Conservation (phyloP, 2,797 vertebrate species). For the Hydrophis major region DNA sequence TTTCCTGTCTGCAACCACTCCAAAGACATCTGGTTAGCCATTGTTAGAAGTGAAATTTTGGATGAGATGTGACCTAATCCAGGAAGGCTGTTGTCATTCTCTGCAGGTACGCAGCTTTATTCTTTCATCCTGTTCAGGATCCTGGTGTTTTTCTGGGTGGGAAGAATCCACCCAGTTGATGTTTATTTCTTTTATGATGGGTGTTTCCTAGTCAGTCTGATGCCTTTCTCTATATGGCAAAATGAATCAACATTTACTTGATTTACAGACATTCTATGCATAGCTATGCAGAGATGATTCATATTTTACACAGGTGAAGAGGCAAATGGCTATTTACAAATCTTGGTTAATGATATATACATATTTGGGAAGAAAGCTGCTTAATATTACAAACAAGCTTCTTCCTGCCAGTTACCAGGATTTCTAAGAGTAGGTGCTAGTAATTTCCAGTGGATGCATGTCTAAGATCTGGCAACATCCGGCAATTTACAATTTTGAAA, state of each 20-base stretch:
- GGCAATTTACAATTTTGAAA: neutral
- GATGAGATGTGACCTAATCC: neutral
- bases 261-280: neutral
- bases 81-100: neutral
- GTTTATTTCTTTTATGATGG: neutral
- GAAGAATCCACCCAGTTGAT: neutral
- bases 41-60: neutral
- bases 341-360: neutral
- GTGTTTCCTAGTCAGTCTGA: neutral
- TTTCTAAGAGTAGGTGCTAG: neutral
- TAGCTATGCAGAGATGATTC: neutral
- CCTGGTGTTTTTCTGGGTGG: neutral
- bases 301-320: neutral
- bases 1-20: neutral
- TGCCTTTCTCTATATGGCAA: neutral
- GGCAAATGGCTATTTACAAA: neutral
- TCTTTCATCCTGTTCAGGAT: neutral
- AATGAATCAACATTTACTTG: neutral
- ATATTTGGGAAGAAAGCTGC: neutral
- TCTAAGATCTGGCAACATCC: neutral
- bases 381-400: neutral
- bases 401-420: neutral
- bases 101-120: neutral
- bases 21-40: neutral
- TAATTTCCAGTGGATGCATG: neutral